Evolutionary conservation across 1,140 invertebrate genomes (phyloP).

Genomic region (Apis florea): DNA sequence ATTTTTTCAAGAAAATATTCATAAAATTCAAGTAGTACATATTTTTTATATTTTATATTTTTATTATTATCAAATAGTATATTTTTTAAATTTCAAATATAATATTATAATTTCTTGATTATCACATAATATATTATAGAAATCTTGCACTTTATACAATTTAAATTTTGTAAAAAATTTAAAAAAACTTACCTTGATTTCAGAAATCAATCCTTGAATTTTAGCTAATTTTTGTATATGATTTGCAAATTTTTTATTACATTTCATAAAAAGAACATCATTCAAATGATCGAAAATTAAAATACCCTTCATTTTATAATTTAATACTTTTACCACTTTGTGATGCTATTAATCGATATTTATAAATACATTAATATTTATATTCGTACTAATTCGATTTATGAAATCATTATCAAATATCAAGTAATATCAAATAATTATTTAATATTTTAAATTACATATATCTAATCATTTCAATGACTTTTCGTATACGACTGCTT

Average conservation of each 20-base stretch:
- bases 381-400: background rate
- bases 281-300: slow-evolving; percentile 90
- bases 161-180: background rate
- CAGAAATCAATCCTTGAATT: slow-evolving; percentile 82
- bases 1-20: background rate
- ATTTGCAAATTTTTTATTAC: slow-evolving; percentile 86
- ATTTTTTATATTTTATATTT: no score
- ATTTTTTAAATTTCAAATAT: no score
- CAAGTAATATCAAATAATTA: background rate
- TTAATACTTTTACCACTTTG: background rate
- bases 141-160: no score
- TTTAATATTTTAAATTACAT: background rate
- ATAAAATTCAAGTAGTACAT: no score
- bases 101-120: background rate
- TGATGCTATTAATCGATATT: background rate
- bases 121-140: background rate
- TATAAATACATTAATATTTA: background rate
- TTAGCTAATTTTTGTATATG: slow-evolving; percentile 85
- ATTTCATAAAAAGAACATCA: slow-evolving; percentile 90
- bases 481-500: background rate
- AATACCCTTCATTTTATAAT: slow-evolving; percentile 84
- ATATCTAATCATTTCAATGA: slow-evolving; percentile 1
- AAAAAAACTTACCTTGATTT: slow-evolving; percentile 70
- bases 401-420: background rate
- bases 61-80: no score